These are phyloP conservation scores for Synergus umbraculus DNA, from an alignment of 2,888 invertebrate genomes.

Conservation along the genomic window DNA sequence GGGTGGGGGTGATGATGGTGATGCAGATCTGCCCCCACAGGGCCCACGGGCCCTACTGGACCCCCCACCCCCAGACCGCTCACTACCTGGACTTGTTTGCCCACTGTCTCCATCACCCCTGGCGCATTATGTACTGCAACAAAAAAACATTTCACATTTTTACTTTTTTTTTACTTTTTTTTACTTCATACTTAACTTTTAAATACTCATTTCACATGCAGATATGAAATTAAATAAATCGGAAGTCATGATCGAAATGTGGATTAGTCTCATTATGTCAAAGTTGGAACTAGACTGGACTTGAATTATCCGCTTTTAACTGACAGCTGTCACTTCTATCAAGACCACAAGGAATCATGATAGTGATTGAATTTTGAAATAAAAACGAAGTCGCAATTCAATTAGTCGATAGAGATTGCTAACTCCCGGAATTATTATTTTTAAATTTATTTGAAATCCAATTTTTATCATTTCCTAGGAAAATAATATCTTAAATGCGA, in stretches of 20 bases:
- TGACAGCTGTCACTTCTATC: conserved; percentile 1
- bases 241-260: neutral
- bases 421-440: no score
- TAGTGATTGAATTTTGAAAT: conserved; percentile 4
- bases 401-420: neutral
- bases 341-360: neutral
- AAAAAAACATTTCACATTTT: conserved; percentile 43
- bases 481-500: no score
- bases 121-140: conserved; percentile 75
- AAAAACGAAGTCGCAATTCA: neutral
- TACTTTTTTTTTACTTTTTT: no score
- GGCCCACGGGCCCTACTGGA: conserved; percentile 72
- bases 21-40: conserved; percentile 74
- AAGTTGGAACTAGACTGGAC: no score
- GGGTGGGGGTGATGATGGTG: conserved; percentile 74
- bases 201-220: no score
- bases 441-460: no score
- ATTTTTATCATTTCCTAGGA: no score
- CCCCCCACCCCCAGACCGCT: conserved; percentile 76
- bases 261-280: conserved; percentile 1
- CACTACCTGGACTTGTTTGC: conserved; percentile 76
- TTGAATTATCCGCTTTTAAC: neutral
- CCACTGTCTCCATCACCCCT: conserved; percentile 76
- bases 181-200: no score
- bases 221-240: neutral